Base-by-base conservation (phyloP, 2,888 invertebrate genomes). In the Antheraea yamamai region DNA sequence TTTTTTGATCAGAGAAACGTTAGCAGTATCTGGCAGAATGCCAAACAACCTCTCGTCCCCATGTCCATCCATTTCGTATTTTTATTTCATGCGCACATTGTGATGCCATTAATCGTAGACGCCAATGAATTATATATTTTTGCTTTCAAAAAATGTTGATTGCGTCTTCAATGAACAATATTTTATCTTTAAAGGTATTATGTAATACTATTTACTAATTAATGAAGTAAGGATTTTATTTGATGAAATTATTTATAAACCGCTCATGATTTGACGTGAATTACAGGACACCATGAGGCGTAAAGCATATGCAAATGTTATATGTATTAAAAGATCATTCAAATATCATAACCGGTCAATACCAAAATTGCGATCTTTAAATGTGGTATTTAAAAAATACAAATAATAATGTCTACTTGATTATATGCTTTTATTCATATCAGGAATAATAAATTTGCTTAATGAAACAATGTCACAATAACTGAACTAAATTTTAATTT, bases 31-130 rank as follows among this genome's bases (percentile, higher is more conserved):
- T 88, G 92, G 92, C 90, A 79, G 74, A 77, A 84, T 81, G 91
- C 92, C 92, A 91, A 88, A 84, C 84, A 86, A 85, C 87, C 85
- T 85, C 85, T 84, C 82, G 83, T 84, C 81, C 85, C 84, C 83
- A 81, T 87, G 87, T 83, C 83, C 84, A 82, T 82, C 79, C 81
- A 83, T 81, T 83, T 85, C 84, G 88, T 90, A 88, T 91, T 91
- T 92, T 91, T 91, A 89, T 90, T 90, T 89, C 82, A 87, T 86
- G 85, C 84, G 85, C 85, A 87, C 87, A 87, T 86, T 88, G 87
- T 88, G 86, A 85, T 88, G 86, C 88, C 85, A 85, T 89, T 89
- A 88, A 89, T 90, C 86, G 85, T 84, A 83, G 79, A 78, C 81
- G 78, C 78, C 78, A 79, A 83, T 85, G 86, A 83, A 85, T 84